These are phyloP conservation scores for Brachypteracias leptosomus DNA, from an alignment of 2,113 vertebrate species.

Conservation along the genomic window DNA sequence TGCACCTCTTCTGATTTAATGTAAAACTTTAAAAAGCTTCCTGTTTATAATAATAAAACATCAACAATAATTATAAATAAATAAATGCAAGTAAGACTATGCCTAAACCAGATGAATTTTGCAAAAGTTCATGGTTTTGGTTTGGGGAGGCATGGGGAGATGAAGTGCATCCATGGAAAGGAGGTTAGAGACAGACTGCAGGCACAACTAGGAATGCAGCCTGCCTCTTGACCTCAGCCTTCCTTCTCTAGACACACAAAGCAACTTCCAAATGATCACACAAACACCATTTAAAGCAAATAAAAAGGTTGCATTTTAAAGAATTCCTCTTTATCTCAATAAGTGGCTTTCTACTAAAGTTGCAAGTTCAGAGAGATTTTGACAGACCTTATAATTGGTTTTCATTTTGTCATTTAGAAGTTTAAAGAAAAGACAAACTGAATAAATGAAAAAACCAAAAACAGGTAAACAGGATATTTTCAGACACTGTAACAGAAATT, in stretches of 20 bases:
- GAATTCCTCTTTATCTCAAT: background rate
- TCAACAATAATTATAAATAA: background rate
- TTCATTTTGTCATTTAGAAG: slow-evolving; percentile 44
- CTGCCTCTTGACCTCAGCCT: background rate
- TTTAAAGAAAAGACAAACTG: background rate
- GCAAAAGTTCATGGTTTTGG: background rate
- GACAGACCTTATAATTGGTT: slow-evolving; percentile 48
- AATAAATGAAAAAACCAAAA: background rate
- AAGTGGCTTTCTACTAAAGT: background rate
- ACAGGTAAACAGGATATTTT: slow-evolving; percentile 12
- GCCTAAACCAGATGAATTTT: background rate
- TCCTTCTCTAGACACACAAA: background rate
- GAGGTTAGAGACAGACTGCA: background rate
- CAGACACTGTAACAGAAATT: slow-evolving; percentile 5
- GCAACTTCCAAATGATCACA: background rate
- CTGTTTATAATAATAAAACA: background rate
- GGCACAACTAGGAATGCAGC: background rate
- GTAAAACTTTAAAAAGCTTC: background rate
- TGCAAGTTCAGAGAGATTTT: slow-evolving; percentile 24
- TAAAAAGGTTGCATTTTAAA: background rate
- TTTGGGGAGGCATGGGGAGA: background rate
- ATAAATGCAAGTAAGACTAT: background rate
- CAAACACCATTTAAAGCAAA: background rate
- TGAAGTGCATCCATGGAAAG: background rate
- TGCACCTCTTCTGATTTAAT: background rate